These are phyloP conservation scores for Spodoptera littoralis DNA, from an alignment of 2,888 invertebrate species.

Conservation along the genomic window DNA sequence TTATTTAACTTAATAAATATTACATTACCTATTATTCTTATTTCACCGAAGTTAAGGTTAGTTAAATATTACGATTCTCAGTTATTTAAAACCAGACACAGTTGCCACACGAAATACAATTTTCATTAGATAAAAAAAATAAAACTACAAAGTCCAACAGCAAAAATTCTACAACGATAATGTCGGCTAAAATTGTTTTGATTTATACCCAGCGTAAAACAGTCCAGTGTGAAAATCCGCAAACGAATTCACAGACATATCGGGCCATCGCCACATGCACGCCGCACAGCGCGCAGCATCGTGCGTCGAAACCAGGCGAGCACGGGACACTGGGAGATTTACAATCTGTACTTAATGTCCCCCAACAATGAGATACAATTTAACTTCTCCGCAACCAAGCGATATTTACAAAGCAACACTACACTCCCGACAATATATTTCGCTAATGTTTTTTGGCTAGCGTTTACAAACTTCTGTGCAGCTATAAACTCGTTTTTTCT, in stretches of 20 bases:
- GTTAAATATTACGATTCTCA: too few species aligned
- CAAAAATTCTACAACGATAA: constrained; percentile 6
- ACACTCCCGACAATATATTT: constrained; percentile 70
- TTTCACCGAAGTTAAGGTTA: too few species aligned
- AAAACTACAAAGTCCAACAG: neutral
- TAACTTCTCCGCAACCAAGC: constrained; percentile 76
- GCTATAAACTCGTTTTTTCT: constrained; percentile 70
- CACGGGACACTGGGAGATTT: constrained; percentile 77
- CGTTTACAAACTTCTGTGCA: constrained; percentile 73
- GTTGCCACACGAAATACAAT: neutral
- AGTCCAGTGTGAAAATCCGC: constrained; percentile 61
- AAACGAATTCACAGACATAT: constrained; percentile 66
- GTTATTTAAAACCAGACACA: too few species aligned
- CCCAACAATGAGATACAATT: constrained; percentile 84
- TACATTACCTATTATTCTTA: too few species aligned
- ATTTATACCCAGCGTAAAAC: constrained; percentile 23
- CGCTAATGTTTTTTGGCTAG: constrained; percentile 80
- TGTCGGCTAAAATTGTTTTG: constrained; percentile 12
- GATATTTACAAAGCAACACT: constrained; percentile 79
- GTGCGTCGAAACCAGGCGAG: constrained; percentile 56
- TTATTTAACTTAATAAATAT: neutral
- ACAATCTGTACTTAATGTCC: constrained; percentile 83
- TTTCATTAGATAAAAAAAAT: neutral
- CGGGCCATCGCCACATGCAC: constrained; percentile 57
- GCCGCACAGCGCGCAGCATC: constrained; percentile 32